These are phyloP conservation scores for Danio albolineatus DNA, from an alignment of 2,797 vertebrate genomes.

Conservation along the genomic window DNA sequence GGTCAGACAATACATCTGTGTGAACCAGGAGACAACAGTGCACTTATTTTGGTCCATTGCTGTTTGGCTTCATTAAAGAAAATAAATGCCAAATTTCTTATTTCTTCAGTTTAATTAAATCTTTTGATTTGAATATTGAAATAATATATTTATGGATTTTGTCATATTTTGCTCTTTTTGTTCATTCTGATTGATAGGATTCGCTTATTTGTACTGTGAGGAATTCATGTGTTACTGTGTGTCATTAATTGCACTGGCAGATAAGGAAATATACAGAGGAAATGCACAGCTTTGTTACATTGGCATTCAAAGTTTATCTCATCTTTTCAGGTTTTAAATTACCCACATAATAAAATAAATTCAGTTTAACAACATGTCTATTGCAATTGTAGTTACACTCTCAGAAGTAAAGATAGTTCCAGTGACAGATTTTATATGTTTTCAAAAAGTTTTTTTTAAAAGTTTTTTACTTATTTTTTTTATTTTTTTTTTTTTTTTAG, in stretches of 20 bases:
- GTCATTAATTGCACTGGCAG: not conserved
- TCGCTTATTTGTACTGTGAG: not conserved
- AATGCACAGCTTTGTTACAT: not conserved
- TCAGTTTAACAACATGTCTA: not conserved
- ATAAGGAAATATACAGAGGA: not conserved
- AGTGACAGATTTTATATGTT: too few relatives aligned
- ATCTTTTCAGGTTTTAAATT: not conserved
- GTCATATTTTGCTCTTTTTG: not conserved
- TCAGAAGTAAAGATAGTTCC: too few relatives aligned
- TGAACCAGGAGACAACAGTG: not conserved
- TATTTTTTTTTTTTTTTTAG: too few relatives aligned
- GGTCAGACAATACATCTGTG: slow-evolving; percentile 30
- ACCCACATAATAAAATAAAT: not conserved
- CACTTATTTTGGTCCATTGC: slow-evolving; percentile 16
- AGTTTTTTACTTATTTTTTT: too few relatives aligned
- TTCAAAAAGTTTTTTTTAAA: too few relatives aligned
- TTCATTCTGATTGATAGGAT: not conserved
- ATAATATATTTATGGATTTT: not conserved
- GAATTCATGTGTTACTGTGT: not conserved
- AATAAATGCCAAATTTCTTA: slow-evolving; percentile 42
- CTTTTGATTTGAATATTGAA: slow-evolving; percentile 5
- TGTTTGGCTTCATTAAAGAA: slow-evolving; percentile 26
- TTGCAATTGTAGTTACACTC: not conserved
- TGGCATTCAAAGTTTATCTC: not conserved
- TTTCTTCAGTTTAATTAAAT: slow-evolving; percentile 39